Base-by-base conservation (phyloP, 2,113 vertebrate genomes). In the Chionodraco myersi region DNA sequence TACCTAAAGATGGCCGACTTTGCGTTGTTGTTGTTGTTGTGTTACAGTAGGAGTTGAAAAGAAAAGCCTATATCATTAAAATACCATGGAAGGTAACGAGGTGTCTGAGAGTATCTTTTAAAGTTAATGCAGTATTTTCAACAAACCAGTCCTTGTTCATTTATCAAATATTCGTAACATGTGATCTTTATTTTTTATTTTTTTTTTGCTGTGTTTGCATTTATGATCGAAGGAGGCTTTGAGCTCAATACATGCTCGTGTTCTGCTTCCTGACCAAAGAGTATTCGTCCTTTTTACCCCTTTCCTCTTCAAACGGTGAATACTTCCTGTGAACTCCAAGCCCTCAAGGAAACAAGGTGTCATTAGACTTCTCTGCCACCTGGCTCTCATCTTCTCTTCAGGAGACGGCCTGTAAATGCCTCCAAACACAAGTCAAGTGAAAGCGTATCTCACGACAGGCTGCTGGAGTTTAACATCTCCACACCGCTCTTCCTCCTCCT, bases 311-410 rank as follows among this genome's bases (percentile, higher is more conserved):
- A 54, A 21, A 34, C 61, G 54, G 64, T 69, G n/a, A 83, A 26
- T 69, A 41, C 51, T 21, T 1, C 49, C 41, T 47, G 54, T 79
- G 82, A 85, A 41, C 88, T 83, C 83, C 67, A 52, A 88, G 74
- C 72, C 72, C 54, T 23, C 1, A 45, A 87, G 84, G 75, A 86
- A 86, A 69, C 41, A 59, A 75, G 75, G 26, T 36, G 41, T 48
- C 71, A 62, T 82, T 75, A 75, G 58, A n/a, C 68, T 48, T 11
- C 44, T 57, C 7, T 14, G 79, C 66, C 86, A 85, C 64, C 79
- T 86, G 82, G 79, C 77, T 51, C 65, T 79, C 77, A 72, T 85
- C 79, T 82, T 82, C 70, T 62, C 61, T 6, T 44, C 63, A 30
- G 74, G 70, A 69, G 68, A 52, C 15, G 11, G 5, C 18, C 11